These are phyloP conservation scores for Thunnus albacares DNA, from an alignment of 2,797 vertebrate genomes.

Conservation along the genomic window DNA sequence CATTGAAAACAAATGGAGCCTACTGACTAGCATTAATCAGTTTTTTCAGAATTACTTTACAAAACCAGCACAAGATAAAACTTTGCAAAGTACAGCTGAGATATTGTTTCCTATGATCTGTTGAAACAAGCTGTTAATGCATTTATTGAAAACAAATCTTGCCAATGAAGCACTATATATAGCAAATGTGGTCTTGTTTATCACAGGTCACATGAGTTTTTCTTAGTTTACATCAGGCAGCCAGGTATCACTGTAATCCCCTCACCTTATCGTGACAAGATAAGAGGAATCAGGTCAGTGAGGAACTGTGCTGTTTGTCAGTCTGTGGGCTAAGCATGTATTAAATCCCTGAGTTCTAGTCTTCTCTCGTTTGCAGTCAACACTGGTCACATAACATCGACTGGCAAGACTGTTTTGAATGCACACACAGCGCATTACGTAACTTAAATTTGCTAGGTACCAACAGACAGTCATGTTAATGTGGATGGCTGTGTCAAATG, in stretches of 20 bases:
- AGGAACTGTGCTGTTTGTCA: constrained; percentile 62
- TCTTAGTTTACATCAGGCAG: constrained; percentile 25
- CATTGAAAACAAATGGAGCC: background rate
- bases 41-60: background rate
- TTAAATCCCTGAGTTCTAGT: constrained; percentile 68
- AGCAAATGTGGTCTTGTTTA: constrained; percentile 1
- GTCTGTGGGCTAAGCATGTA: constrained; percentile 39
- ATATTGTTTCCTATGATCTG: constrained; percentile 5
- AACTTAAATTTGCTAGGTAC: constrained; percentile 70
- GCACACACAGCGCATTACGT: constrained; percentile 74
- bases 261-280: constrained; percentile 56
- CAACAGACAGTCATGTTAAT: constrained; percentile 47
- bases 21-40: background rate
- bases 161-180: background rate
- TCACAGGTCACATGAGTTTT: constrained; percentile 11
- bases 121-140: background rate
- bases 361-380: constrained; percentile 78
- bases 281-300: constrained; percentile 73
- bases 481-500: constrained; percentile 43
- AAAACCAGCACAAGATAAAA: background rate
- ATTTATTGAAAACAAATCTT: constrained; percentile 11
- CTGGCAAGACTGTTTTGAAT: constrained; percentile 76
- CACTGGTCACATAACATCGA: constrained; percentile 76
- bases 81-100: background rate
- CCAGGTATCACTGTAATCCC: constrained; percentile 57